phyloP scores from a whole-genome alignment of 2,888 invertebrate genomes.

The Polyploca ridens region DNA sequence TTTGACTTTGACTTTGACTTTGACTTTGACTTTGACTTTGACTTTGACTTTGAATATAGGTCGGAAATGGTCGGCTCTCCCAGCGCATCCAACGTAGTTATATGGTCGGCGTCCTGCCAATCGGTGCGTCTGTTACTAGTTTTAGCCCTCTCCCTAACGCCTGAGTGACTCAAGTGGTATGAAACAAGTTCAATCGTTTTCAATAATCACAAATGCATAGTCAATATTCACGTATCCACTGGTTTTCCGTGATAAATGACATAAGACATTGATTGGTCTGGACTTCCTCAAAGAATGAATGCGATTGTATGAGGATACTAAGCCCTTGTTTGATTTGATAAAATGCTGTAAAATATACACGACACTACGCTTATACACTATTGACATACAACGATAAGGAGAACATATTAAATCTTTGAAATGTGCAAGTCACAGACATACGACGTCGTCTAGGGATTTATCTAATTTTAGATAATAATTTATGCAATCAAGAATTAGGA shows the following conservation, averaged over 20 bases:
- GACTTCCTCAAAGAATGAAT: not conserved
- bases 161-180: not conserved
- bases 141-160: no score
- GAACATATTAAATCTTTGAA: not conserved
- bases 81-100: no score
- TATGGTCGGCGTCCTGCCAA: no score
- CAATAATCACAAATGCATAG: not conserved
- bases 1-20: no score
- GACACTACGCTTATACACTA: not conserved
- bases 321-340: not conserved
- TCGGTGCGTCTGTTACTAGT: no score
- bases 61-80: no score
- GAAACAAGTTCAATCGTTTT: constrained; percentile 3
- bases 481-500: not conserved
- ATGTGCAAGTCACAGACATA: constrained; percentile 1
- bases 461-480: not conserved
- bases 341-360: not conserved
- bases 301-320: not conserved
- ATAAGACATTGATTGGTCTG: not conserved
- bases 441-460: not conserved
- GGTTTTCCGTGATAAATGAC: not conserved
- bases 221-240: not conserved
- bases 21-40: no score
- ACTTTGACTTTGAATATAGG: no score
- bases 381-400: not conserved